A percentile compares a stretch with the other conserved stretches of the same genome.
phyloP scores from a whole-genome alignment of 2,888 invertebrate species.

The Teleiodes luculella region DNA sequence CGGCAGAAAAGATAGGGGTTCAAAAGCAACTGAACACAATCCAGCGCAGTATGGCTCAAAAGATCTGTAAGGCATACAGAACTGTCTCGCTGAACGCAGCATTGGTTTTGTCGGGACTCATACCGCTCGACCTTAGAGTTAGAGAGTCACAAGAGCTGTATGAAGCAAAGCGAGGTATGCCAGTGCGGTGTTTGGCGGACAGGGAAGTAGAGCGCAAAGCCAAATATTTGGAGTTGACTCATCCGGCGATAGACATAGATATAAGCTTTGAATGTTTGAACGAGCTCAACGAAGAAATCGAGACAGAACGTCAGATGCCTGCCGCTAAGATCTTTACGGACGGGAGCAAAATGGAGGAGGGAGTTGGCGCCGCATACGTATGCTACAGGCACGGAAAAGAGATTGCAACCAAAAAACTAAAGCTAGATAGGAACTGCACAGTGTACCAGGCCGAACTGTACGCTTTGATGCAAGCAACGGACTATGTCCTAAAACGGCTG shows the following conservation, averaged over 20 bases:
- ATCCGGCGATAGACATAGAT: slow-evolving; percentile 5
- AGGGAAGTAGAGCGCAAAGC: slow-evolving; percentile 20
- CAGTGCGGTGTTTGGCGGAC: background rate
- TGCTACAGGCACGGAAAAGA: background rate
- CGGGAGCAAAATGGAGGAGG: background rate
- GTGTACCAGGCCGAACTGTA: slow-evolving; percentile 12
- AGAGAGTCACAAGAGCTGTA: background rate
- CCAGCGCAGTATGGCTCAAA: slow-evolving; percentile 5
- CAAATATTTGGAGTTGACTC: background rate
- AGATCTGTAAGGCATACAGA: slow-evolving; percentile 15
- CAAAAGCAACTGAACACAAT: background rate
- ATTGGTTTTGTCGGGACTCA: slow-evolving; percentile 11
- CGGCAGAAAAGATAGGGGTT: background rate
- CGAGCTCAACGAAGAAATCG: background rate
- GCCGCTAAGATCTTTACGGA: too few relatives aligned
- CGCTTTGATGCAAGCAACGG: background rate
- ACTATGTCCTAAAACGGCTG: background rate
- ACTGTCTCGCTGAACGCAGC: slow-evolving; percentile 20
- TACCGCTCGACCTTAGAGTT: background rate
- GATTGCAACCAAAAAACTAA: slow-evolving; percentile 6
- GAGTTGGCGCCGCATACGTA: background rate
- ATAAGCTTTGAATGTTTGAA: slow-evolving; percentile 7
- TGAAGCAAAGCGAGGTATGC: background rate
- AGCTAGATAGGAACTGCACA: background rate
- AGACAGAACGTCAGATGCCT: too few relatives aligned